Evolutionary conservation across 1,140 invertebrate species (phyloP).

Genomic region (Drosophila erecta): DNA sequence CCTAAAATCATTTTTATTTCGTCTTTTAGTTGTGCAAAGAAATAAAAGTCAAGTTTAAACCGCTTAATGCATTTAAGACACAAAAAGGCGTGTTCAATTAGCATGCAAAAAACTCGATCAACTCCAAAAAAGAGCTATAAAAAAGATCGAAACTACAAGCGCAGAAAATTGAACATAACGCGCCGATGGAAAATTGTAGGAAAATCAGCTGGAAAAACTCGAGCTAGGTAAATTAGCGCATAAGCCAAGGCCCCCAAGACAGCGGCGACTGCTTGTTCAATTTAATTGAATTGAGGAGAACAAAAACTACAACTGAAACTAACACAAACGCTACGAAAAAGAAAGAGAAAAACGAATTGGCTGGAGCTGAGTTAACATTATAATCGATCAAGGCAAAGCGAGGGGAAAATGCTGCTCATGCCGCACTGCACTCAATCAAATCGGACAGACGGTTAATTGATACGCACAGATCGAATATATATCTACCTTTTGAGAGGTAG

Average conservation of each 20-base stretch:
- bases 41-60: constrained; percentile 69
- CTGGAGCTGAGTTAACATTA: constrained; percentile 73
- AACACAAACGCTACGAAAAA: constrained; percentile 22
- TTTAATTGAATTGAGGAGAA: constrained; percentile 74
- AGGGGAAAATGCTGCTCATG: constrained; percentile 65
- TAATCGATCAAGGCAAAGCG: constrained; percentile 81
- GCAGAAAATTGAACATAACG: constrained; percentile 77
- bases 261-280: constrained; percentile 63
- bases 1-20: constrained; percentile 20
- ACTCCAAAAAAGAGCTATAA: constrained; percentile 26
- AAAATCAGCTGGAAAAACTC: constrained; percentile 43
- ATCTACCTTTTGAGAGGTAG: constrained; percentile 36
- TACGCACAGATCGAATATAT: constrained; percentile 61
- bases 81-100: constrained; percentile 82
- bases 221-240: constrained; percentile 73
- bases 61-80: constrained; percentile 69
- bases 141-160: constrained; percentile 64
- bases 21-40: constrained; percentile 13
- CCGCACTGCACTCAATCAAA: constrained; percentile 73
- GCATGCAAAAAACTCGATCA: constrained; percentile 69
- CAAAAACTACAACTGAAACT: constrained; percentile 43
- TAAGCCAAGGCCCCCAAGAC: constrained; percentile 64
- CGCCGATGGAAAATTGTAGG: constrained; percentile 48
- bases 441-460: constrained; percentile 70
- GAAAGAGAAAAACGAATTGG: constrained; percentile 37